Evolutionary conservation across 2,113 vertebrate species (phyloP).

Genomic region (Pteruthius melanotis): DNA sequence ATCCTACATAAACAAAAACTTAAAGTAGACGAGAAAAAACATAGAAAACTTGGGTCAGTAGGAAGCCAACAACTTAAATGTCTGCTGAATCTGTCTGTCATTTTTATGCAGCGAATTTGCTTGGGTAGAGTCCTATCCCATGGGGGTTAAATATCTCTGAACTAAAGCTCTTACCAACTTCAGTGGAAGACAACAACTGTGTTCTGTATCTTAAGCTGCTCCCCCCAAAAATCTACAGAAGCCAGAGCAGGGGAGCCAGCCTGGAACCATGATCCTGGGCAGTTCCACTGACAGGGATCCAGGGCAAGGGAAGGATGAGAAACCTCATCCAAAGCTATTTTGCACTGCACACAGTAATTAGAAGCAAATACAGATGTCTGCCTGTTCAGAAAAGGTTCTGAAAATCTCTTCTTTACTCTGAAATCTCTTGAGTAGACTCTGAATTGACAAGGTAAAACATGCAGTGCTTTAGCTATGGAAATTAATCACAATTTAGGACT

Average conservation of each 20-base stretch:
- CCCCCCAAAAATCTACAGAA: background rate
- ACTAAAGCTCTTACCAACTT: background rate
- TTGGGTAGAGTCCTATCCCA: background rate
- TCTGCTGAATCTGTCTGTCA: background rate
- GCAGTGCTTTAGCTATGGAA: background rate
- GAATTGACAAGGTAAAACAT: background rate
- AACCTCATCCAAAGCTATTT: background rate
- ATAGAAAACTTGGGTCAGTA: background rate
- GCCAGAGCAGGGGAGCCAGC: background rate
- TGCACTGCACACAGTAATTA: background rate
- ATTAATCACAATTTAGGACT: background rate
- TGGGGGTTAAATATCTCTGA: background rate
- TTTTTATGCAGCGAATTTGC: background rate
- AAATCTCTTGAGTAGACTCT: background rate
- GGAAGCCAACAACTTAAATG: background rate
- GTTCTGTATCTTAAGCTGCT: background rate
- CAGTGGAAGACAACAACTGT: background rate
- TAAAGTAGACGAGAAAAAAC: background rate
- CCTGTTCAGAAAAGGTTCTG: background rate
- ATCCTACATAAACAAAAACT: background rate
- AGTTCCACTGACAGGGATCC: background rate
- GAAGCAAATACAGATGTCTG: rapidly evolving
- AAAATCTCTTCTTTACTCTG: background rate
- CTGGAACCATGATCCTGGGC: background rate
- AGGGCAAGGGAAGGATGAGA: background rate